Evolutionary conservation across 2,113 vertebrate species (phyloP).

Genomic region (Stictonetta naevosa): DNA sequence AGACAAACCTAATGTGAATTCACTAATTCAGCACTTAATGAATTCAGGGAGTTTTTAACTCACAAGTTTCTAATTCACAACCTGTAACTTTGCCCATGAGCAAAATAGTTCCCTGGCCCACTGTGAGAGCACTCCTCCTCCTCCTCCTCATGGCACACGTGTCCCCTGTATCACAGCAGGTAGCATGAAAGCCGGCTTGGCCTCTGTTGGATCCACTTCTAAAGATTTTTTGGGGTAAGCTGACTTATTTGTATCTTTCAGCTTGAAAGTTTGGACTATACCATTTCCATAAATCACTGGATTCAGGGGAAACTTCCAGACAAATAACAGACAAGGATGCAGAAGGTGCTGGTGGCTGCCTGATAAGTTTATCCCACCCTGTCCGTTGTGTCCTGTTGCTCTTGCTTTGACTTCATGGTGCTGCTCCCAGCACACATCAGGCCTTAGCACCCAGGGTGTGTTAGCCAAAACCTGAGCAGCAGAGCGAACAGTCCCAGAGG

Average conservation of each 20-base stretch:
- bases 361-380: too few species aligned
- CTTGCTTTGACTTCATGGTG: accelerated
- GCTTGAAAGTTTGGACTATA: not conserved
- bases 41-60: too few species aligned
- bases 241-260: not conserved
- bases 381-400: not conserved
- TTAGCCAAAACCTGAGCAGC: not conserved
- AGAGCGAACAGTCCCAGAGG: accelerated
- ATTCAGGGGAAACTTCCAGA: not conserved
- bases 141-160: too few species aligned
- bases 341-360: not conserved
- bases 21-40: too few species aligned
- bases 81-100: too few species aligned
- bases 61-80: too few species aligned
- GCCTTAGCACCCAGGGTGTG: accelerated
- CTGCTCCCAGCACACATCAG: not conserved
- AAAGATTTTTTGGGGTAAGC: accelerated
- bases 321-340: accelerated
- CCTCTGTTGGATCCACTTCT: not conserved
- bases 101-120: too few species aligned
- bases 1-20: too few species aligned
- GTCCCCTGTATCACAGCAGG: too few species aligned
- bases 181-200: too few species aligned
- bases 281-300: not conserved
- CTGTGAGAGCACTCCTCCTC: too few species aligned